phyloP scores from a whole-genome alignment of 2,797 vertebrate species.

The Dendrocincla tyrannina region DNA sequence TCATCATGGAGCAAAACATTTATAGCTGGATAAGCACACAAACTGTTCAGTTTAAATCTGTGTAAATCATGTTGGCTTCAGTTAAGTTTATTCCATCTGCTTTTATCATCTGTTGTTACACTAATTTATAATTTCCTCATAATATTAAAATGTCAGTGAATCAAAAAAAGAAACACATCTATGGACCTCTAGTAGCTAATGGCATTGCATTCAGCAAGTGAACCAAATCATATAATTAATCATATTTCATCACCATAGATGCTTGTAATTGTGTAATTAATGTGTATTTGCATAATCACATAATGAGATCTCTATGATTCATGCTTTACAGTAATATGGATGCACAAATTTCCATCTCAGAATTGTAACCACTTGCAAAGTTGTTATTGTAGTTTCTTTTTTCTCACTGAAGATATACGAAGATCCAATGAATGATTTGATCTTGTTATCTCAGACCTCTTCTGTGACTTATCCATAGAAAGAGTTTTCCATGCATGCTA shows the following conservation, averaged over 20 bases:
- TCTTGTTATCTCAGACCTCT: background rate
- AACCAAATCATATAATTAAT: conserved; percentile 71
- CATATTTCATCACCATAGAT: conserved; percentile 70
- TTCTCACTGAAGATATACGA: background rate
- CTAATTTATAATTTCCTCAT: conserved; percentile 68
- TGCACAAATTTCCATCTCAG: conserved; percentile 61
- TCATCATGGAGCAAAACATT: conserved; percentile 47
- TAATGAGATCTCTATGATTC: conserved; percentile 66
- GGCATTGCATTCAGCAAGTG: conserved; percentile 41
- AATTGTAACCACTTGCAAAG: conserved; percentile 46
- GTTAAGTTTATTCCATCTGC: conserved; percentile 75
- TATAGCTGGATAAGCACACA: conserved; percentile 50
- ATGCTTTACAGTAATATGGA: conserved; percentile 62
- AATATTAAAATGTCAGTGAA: conserved; percentile 71
- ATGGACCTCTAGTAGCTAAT: conserved; percentile 58
- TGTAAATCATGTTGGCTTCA: conserved; percentile 69
- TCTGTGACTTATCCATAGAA: background rate
- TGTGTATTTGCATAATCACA: conserved; percentile 71
- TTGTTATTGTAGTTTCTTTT: background rate
- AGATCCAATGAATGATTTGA: background rate
- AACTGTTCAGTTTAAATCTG: conserved; percentile 63
- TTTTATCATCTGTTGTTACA: conserved; percentile 73
- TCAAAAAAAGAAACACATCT: conserved; percentile 59
- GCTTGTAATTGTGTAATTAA: conserved; percentile 75
- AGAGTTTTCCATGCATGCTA: background rate